phyloP scores from a whole-genome alignment of 2,888 invertebrate species.

The Alcis repandata region DNA sequence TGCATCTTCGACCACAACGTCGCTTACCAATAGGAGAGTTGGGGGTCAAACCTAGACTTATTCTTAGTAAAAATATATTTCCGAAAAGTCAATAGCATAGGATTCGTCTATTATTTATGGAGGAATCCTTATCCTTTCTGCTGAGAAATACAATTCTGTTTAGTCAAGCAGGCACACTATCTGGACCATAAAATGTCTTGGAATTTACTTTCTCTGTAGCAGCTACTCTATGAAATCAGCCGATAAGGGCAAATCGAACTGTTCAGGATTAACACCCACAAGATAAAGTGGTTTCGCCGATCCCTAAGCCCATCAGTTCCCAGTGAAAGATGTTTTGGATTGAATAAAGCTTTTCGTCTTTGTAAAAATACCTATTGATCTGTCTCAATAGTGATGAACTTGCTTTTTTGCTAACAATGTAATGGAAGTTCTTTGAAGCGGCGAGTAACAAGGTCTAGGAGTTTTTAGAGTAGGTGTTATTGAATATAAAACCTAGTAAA shows the following conservation, averaged over 20 bases:
- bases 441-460: slow-evolving; percentile 8
- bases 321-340: slow-evolving; percentile 57
- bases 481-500: neutral
- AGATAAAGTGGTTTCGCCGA: slow-evolving; percentile 58
- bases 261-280: slow-evolving; percentile 61
- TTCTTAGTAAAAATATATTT: too few species aligned
- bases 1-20: too few species aligned
- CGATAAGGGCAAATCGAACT: slow-evolving; percentile 55
- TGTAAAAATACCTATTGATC: slow-evolving; percentile 55
- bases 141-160: neutral
- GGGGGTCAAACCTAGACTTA: too few species aligned
- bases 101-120: too few species aligned
- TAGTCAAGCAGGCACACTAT: neutral
- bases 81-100: too few species aligned
- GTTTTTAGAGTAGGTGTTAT: neutral
- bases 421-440: slow-evolving; percentile 35
- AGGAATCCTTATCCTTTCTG: neutral
- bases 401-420: slow-evolving; percentile 41
- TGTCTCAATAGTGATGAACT: slow-evolving; percentile 53
- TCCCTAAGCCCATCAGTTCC: slow-evolving; percentile 55
- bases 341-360: slow-evolving; percentile 55
- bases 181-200: slow-evolving; percentile 5
- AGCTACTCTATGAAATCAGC: slow-evolving; percentile 46
- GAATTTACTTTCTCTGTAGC: slow-evolving; percentile 21
- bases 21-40: too few species aligned